Conservation (phyloP, 2,888 invertebrate species). For the Nomada hirtipes region DNA sequence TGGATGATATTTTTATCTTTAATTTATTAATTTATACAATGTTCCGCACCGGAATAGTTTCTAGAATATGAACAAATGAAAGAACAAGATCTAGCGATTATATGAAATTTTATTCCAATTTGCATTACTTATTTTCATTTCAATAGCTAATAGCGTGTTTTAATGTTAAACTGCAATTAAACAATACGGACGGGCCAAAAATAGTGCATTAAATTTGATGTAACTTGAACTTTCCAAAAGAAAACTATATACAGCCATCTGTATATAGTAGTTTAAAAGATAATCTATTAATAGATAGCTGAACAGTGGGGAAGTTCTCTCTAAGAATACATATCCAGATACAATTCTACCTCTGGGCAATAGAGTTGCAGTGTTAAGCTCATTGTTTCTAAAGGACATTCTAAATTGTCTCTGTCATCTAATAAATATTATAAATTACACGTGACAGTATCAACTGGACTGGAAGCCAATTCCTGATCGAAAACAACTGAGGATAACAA, state of each 20-base stretch:
- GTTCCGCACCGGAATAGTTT: neutral
- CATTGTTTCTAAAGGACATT: constrained; percentile 36
- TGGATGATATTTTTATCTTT: constrained; percentile 20
- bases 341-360: constrained; percentile 70
- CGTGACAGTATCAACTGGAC: constrained; percentile 72
- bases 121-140: neutral
- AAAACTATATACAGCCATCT: constrained; percentile 54
- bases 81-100: neutral
- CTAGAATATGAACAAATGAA: neutral
- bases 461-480: constrained; percentile 77
- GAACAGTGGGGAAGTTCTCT: constrained; percentile 77
- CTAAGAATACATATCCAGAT: constrained; percentile 81
- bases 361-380: constrained; percentile 56
- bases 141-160: constrained; percentile 4
- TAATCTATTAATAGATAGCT: constrained; percentile 72
- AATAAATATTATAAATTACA: constrained; percentile 46
- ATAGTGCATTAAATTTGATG: constrained; percentile 35
- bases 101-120: neutral
- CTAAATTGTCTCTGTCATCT: constrained; percentile 10
- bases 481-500: constrained; percentile 71
- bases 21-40: constrained; percentile 4
- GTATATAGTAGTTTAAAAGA: constrained; percentile 60
- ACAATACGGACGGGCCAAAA: constrained; percentile 5
- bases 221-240: constrained; percentile 55
- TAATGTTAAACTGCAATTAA: neutral